Percentiles rank a stretch among this genome's conserved stretches.
These are phyloP conservation scores for Pleuronectes platessa DNA, from an alignment of 2,113 vertebrate species.

Conservation along the genomic window DNA sequence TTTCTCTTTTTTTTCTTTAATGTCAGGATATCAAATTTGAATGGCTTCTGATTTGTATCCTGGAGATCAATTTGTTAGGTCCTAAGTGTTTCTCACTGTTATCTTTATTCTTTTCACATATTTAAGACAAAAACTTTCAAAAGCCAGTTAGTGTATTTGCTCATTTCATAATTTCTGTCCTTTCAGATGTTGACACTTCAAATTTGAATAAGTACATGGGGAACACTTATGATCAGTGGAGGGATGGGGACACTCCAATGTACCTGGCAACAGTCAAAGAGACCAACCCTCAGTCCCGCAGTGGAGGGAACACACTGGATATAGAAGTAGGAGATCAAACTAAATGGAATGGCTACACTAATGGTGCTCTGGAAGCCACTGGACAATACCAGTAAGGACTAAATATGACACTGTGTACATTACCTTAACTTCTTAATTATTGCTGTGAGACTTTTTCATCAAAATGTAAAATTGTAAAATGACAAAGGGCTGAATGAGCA, in stretches of 20 bases:
- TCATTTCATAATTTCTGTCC: not conserved
- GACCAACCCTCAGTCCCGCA: fast-evolving
- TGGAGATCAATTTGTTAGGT: not conserved
- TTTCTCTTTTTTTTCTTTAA: constrained; percentile 4
- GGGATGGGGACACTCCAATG: fast-evolving
- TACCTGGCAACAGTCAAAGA: constrained; percentile 70
- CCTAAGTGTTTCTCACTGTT: too few relatives aligned
- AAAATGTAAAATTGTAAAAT: not conserved
- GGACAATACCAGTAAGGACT: constrained; percentile 71
- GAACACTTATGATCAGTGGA: constrained; percentile 60
- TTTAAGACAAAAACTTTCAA: too few relatives aligned
- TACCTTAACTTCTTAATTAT: too few relatives aligned
- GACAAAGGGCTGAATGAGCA: not conserved
- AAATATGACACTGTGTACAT: not conserved
- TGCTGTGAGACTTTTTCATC: too few relatives aligned
- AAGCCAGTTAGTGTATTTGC: not conserved
- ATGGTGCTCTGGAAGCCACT: constrained; percentile 52
- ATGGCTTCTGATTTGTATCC: not conserved
- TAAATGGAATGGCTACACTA: constrained; percentile 33
- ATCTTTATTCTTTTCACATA: too few relatives aligned
- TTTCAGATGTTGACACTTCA: not conserved
- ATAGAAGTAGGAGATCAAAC: constrained; percentile 48
- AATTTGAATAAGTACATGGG: constrained; percentile 2
- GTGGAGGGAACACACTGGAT: fast-evolving
- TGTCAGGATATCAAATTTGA: not conserved